These are phyloP conservation scores for Simalia tracyae DNA, from an alignment of 2,797 vertebrate genomes.

Conservation along the genomic window DNA sequence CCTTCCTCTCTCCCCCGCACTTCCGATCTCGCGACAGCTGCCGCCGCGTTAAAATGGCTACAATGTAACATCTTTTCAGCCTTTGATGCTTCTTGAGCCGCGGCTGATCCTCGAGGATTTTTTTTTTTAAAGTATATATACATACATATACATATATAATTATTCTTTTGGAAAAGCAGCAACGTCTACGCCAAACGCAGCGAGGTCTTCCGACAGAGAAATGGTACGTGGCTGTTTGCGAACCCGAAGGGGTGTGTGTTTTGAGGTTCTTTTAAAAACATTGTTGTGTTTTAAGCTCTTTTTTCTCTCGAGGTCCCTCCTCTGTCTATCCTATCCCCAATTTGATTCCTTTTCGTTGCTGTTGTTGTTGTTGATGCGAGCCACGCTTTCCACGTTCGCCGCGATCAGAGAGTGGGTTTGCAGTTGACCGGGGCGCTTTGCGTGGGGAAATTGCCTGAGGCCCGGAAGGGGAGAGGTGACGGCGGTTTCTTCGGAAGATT, in stretches of 20 bases:
- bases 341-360: neutral
- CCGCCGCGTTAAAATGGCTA: neutral
- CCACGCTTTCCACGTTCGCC: neutral
- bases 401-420: neutral
- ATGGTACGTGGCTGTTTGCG: neutral
- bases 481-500: neutral
- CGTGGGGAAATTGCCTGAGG: neutral
- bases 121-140: no score
- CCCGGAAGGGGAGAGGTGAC: neutral
- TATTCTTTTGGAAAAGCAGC: no score
- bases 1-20: neutral
- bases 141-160: neutral
- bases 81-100: neutral
- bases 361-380: neutral
- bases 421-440: neutral
- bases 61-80: neutral
- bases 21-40: constrained; percentile 19
- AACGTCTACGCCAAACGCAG: neutral
- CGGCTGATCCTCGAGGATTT: neutral
- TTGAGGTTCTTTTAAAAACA: neutral
- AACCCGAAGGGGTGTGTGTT: neutral
- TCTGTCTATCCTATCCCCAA: neutral
- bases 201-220: neutral
- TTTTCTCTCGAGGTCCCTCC: no score
- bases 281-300: no score